A percentile compares a stretch with the other conserved stretches of the same genome.
These are phyloP conservation scores for Lithosia quadra DNA, from an alignment of 2,888 invertebrate genomes.

Conservation along the genomic window DNA sequence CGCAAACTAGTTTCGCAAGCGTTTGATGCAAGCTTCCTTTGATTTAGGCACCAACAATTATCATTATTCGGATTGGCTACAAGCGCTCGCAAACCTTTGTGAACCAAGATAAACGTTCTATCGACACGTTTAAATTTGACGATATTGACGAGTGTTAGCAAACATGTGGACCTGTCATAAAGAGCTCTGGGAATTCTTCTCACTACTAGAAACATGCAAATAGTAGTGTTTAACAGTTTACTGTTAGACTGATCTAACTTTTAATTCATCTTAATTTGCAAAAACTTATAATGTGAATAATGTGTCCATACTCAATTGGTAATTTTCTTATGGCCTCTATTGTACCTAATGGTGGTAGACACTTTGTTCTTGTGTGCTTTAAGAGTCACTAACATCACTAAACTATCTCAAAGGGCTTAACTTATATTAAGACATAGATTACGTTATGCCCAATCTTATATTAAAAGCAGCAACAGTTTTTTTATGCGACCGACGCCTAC, in stretches of 20 bases:
- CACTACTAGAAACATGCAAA: neutral
- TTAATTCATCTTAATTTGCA: neutral
- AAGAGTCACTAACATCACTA: neutral
- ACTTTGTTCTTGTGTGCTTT: neutral
- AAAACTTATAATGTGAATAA: neutral
- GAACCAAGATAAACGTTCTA: neutral
- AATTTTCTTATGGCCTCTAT: neutral
- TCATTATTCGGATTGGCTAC: too few relatives aligned
- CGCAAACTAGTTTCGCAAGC: neutral
- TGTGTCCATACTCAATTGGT: neutral
- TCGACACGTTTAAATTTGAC: neutral
- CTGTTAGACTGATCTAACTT: neutral
- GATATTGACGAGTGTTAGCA: neutral
- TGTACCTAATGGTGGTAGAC: neutral
- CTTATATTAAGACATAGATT: neutral
- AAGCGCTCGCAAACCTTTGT: neutral
- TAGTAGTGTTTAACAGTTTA: neutral
- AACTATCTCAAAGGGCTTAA: neutral
- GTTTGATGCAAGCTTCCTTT: neutral
- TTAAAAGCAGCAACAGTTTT: neutral
- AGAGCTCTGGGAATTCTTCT: neutral
- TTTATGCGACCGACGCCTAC: conserved; percentile 2
- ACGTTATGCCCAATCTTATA: neutral
- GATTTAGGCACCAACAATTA: neutral
- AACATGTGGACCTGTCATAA: neutral